These are phyloP conservation scores for Epinephelus lanceolatus DNA, from an alignment of 2,113 vertebrate genomes.

Conservation along the genomic window DNA sequence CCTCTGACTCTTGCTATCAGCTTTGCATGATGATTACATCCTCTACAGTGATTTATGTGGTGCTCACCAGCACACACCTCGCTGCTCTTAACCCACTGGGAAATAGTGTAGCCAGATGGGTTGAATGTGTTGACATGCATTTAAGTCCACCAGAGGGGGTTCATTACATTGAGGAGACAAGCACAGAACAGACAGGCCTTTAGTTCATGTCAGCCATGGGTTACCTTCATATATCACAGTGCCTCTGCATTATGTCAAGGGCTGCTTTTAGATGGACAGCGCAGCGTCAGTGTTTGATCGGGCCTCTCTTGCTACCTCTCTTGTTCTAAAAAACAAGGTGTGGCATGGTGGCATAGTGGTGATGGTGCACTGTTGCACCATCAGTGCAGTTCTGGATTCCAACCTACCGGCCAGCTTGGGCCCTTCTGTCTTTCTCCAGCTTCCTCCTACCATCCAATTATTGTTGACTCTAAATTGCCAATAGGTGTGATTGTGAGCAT, in stretches of 20 bases:
- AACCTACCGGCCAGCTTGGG: no score
- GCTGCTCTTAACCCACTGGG: slow-evolving; percentile 24
- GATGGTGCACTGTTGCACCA: no score
- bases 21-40: slow-evolving; percentile 9
- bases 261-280: background rate
- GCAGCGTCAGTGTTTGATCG: background rate
- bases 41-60: slow-evolving; percentile 37
- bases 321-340: background rate
- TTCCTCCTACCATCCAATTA: no score
- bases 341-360: no score
- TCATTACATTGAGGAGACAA: slow-evolving; percentile 31
- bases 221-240: slow-evolving; percentile 8
- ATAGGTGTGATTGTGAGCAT: no score
- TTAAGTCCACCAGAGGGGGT: slow-evolving; percentile 31
- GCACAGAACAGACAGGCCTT: slow-evolving; percentile 32
- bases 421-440: no score
- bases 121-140: slow-evolving; percentile 40
- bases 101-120: slow-evolving; percentile 34
- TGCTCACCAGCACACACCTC: slow-evolving; percentile 25
- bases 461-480: no score
- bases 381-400: no score
- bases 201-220: slow-evolving; percentile 1
- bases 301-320: background rate
- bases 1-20: slow-evolving; percentile 1
- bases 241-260: background rate